phyloP scores from a whole-genome alignment of 1,140 invertebrate genomes.

The Drosophila murphyi region DNA sequence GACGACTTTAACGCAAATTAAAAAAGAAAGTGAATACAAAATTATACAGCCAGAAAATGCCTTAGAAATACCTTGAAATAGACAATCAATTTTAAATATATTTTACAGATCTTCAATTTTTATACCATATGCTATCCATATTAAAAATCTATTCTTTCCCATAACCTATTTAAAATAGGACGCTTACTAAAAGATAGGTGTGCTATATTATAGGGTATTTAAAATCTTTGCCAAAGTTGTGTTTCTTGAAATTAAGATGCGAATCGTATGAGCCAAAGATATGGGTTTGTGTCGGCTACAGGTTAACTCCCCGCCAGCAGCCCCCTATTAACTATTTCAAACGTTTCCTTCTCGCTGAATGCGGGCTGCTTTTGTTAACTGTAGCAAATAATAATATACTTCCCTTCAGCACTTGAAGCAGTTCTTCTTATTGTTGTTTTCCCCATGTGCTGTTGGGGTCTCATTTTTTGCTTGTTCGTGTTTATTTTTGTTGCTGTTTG shows the following conservation, averaged over 20 bases:
- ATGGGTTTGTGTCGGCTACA: conserved; percentile 16
- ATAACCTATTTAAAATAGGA: too few species aligned
- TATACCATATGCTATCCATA: too few species aligned
- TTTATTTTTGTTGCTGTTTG: conserved; percentile 28
- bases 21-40: too few species aligned
- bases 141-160: too few species aligned
- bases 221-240: conserved; percentile 18
- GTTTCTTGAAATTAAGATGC: conserved; percentile 39
- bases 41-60: too few species aligned
- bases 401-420: conserved; percentile 44
- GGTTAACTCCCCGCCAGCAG: neutral
- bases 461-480: conserved; percentile 12
- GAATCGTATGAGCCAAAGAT: conserved; percentile 5
- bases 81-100: too few species aligned
- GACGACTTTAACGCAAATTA: neutral
- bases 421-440: conserved; percentile 35
- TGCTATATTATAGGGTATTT: conserved; percentile 8
- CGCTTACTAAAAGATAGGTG: too few species aligned
- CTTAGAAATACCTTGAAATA: too few species aligned
- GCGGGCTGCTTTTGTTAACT: conserved; percentile 53
- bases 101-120: too few species aligned
- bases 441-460: conserved; percentile 18
- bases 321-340: neutral
- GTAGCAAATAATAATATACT: conserved; percentile 61
- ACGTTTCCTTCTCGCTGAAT: neutral